phyloP scores from a whole-genome alignment of 1,140 invertebrate genomes.

The Archegozetes longisetosus region DNA sequence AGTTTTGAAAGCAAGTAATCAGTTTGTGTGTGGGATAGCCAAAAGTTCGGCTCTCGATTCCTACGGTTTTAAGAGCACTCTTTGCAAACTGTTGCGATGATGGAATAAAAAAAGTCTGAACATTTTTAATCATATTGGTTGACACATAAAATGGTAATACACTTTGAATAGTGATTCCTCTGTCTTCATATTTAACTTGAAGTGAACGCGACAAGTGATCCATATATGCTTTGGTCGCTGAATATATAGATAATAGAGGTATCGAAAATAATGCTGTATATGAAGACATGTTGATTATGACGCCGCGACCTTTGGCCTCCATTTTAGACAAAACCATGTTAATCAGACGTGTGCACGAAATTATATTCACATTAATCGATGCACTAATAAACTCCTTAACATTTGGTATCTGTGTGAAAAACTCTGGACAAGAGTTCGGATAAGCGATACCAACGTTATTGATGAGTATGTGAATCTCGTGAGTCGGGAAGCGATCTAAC shows the following conservation, averaged over 20 bases:
- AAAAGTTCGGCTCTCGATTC: slow-evolving; percentile 46
- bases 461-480: slow-evolving; percentile 13
- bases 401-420: too few species aligned
- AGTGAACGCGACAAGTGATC: too few species aligned
- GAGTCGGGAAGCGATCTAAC: too few species aligned
- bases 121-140: too few species aligned
- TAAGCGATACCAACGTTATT: slow-evolving; percentile 19
- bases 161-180: too few species aligned
- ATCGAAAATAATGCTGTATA: slow-evolving; percentile 56
- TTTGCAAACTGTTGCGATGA: too few species aligned
- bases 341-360: slow-evolving; percentile 45
- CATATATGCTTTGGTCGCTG: slow-evolving; percentile 74
- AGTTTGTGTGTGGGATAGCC: slow-evolving; percentile 44
- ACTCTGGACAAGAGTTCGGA: too few species aligned
- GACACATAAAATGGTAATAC: too few species aligned
- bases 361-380: slow-evolving; percentile 17
- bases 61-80: too few species aligned
- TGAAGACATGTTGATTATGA: slow-evolving; percentile 84
- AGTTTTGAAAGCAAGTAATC: too few species aligned
- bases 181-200: too few species aligned
- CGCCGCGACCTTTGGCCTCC: slow-evolving; percentile 61
- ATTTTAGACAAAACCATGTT: slow-evolving; percentile 70
- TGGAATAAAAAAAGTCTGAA: slow-evolving; percentile 61
- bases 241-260: slow-evolving; percentile 70
- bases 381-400: slow-evolving; percentile 17